Evolutionary conservation across 2,888 invertebrate genomes (phyloP).

Genomic region (Volucella inflata): DNA sequence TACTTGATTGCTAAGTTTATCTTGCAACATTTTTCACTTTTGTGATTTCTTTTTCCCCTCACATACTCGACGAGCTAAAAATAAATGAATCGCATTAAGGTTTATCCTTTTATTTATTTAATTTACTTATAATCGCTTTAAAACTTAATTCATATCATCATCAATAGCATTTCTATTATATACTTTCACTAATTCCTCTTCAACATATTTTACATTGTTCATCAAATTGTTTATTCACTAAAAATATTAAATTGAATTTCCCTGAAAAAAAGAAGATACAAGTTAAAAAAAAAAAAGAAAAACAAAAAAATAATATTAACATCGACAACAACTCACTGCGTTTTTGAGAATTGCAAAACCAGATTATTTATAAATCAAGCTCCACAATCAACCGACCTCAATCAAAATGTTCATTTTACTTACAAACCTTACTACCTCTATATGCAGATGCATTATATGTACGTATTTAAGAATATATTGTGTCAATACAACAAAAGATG

Average conservation of each 20-base stretch:
- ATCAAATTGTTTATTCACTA: conserved; percentile 30
- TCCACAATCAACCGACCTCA: conserved; percentile 66
- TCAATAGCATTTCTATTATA: background rate
- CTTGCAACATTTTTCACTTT: too few species aligned
- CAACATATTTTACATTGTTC: conserved; percentile 18
- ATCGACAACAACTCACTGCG: conserved; percentile 79
- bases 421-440: background rate
- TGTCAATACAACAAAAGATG: conserved; percentile 30
- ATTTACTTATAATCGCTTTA: too few species aligned
- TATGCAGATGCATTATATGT: background rate
- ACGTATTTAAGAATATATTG: background rate
- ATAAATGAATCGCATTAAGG: too few species aligned
- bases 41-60: too few species aligned
- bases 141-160: background rate
- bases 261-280: background rate
- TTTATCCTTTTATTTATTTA: too few species aligned
- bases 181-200: conserved; percentile 8
- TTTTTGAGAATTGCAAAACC: conserved; percentile 84
- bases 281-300: conserved; percentile 2
- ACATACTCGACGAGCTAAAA: too few species aligned
- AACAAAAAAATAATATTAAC: conserved; percentile 12
- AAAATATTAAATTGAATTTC: conserved; percentile 49
- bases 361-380: conserved; percentile 78
- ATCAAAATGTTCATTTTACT: conserved; percentile 70
- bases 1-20: too few species aligned